Percentiles rank a stretch among this genome's conserved stretches.
Evolutionary conservation across 2,888 invertebrate genomes (phyloP).

Genomic region (Pachliopta kotzebuea): DNA sequence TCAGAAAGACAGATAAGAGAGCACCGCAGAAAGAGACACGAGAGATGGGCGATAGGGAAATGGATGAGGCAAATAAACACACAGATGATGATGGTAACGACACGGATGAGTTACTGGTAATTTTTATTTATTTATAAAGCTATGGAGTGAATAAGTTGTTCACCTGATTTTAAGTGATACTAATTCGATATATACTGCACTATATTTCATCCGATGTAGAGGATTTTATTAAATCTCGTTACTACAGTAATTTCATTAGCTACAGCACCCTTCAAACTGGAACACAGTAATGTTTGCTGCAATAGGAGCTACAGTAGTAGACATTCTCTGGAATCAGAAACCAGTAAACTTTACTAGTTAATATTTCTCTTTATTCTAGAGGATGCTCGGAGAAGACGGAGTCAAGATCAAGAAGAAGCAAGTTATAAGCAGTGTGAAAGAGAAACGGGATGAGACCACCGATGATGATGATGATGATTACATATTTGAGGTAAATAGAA

Average conservation of each 20-base stretch:
- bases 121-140: not conserved
- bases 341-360: too few relatives aligned
- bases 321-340: too few relatives aligned
- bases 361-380: slow-evolving; percentile 40
- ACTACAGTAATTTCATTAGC: too few relatives aligned
- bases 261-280: too few relatives aligned
- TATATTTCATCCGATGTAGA: too few relatives aligned
- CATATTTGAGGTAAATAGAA: slow-evolving; percentile 47
- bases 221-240: too few relatives aligned
- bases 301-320: too few relatives aligned
- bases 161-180: too few relatives aligned
- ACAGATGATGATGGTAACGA: slow-evolving; percentile 44
- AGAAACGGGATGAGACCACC: slow-evolving; percentile 34
- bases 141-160: too few relatives aligned
- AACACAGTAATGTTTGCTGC: too few relatives aligned
- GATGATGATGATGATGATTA: slow-evolving; percentile 53
- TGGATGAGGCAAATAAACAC: slow-evolving; percentile 37
- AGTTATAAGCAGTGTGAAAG: slow-evolving; percentile 38
- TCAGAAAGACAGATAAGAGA: slow-evolving; percentile 42
- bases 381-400: slow-evolving; percentile 60
- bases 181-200: too few relatives aligned
- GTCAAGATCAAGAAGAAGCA: slow-evolving; percentile 46
- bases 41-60: slow-evolving; percentile 46
- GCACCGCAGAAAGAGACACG: slow-evolving; percentile 36
- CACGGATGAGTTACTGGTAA: slow-evolving; percentile 66